phyloP scores from a whole-genome alignment of 2,888 invertebrate species.

The Colostygia pectinataria region DNA sequence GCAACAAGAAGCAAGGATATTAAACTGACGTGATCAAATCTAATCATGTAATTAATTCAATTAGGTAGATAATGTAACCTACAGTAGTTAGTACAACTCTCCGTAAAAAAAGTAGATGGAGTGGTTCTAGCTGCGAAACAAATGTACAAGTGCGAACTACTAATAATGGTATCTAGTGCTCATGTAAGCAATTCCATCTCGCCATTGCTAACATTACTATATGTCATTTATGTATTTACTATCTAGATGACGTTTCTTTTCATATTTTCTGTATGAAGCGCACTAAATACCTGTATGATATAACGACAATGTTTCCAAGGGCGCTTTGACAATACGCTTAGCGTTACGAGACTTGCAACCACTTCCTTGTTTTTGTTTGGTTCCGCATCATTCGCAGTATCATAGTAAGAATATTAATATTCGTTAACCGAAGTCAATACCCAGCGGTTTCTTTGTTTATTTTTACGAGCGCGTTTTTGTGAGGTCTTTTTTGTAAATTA shows the following conservation, averaged over 20 bases:
- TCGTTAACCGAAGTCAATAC: slow-evolving; percentile 48
- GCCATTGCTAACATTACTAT: slow-evolving; percentile 21
- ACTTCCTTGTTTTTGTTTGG: slow-evolving; percentile 76
- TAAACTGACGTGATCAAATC: slow-evolving; percentile 39
- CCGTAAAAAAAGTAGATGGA: slow-evolving; percentile 46
- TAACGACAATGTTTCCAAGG: slow-evolving; percentile 60
- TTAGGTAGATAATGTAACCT: slow-evolving; percentile 32
- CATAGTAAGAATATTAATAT: slow-evolving; percentile 76
- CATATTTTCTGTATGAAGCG: slow-evolving; percentile 19
- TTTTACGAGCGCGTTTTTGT: slow-evolving; percentile 46
- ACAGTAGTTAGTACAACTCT: slow-evolving; percentile 25
- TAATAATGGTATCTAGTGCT: no score
- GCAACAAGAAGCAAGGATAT: slow-evolving; percentile 31
- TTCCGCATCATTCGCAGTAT: slow-evolving; percentile 63
- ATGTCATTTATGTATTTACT: no score
- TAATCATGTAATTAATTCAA: slow-evolving; percentile 54
- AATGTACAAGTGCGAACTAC: no score
- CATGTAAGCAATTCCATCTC: slow-evolving; percentile 45
- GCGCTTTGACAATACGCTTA: slow-evolving; percentile 65
- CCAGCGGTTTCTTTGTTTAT: slow-evolving; percentile 53
- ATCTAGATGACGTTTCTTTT: slow-evolving; percentile 17
- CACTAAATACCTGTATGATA: slow-evolving; percentile 38
- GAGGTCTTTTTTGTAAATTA: slow-evolving; percentile 42
- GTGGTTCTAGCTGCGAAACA: slow-evolving; percentile 34
- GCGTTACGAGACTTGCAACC: slow-evolving; percentile 37